phyloP scores from a whole-genome alignment of 2,113 vertebrate species.

The Equus przewalskii region DNA sequence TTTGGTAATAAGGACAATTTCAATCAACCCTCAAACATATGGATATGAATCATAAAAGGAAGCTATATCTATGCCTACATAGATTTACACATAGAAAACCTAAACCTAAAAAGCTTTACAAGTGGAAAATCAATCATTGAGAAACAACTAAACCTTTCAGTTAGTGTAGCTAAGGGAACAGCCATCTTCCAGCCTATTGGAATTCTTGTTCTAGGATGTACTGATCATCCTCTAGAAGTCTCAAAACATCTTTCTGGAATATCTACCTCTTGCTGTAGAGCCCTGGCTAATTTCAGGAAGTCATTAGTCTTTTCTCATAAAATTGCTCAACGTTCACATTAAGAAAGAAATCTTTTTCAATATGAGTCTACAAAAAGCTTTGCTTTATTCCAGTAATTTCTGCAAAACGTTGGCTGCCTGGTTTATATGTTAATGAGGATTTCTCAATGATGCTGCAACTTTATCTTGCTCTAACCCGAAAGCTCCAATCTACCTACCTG shows the following conservation, averaged over 20 bases:
- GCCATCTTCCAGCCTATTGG: background rate
- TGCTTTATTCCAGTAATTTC: background rate
- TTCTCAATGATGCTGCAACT: background rate
- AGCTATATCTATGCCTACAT: background rate
- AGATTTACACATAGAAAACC: background rate
- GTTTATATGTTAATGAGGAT: background rate
- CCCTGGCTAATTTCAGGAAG: background rate
- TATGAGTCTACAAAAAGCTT: background rate
- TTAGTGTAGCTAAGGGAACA: background rate
- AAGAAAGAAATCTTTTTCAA: slow-evolving; percentile 47
- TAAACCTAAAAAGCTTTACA: background rate
- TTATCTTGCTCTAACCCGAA: background rate
- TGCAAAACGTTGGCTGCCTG: background rate
- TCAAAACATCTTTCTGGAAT: background rate
- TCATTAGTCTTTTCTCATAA: background rate
- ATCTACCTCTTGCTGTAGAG: background rate
- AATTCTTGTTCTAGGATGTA: background rate
- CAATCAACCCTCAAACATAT: background rate
- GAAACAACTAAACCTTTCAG: background rate
- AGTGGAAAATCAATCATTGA: background rate
- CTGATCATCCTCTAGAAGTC: background rate
- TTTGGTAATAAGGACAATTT: background rate
- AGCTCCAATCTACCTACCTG: too few species aligned
- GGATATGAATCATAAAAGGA: background rate
- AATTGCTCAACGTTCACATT: slow-evolving; percentile 13